Conservation (phyloP, 2,888 invertebrate species). For the Tupiocoris notatus region DNA sequence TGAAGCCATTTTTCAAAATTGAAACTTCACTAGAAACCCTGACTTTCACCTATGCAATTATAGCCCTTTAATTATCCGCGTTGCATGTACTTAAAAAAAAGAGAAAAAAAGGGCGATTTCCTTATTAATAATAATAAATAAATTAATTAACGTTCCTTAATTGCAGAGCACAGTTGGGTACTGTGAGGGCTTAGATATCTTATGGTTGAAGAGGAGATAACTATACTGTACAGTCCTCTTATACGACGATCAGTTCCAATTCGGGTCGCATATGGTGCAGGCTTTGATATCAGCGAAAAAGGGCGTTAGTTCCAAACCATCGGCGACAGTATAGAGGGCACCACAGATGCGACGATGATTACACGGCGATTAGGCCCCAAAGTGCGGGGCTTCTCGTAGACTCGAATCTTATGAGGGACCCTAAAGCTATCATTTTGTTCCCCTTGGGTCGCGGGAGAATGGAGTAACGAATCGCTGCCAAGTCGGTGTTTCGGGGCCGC, state of each 20-base stretch:
- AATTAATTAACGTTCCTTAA: too few species aligned
- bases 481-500: background rate
- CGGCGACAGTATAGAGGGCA: slow-evolving; percentile 6
- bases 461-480: too few species aligned
- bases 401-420: background rate
- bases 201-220: too few species aligned
- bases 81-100: too few species aligned
- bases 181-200: too few species aligned
- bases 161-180: too few species aligned
- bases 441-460: background rate
- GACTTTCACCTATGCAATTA: too few species aligned
- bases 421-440: background rate
- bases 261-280: slow-evolving; percentile 7
- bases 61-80: too few species aligned
- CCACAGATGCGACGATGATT: slow-evolving; percentile 24
- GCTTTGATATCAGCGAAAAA: background rate
- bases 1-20: too few species aligned
- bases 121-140: too few species aligned
- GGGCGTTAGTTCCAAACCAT: slow-evolving; percentile 20
- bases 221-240: background rate
- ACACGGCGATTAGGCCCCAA: slow-evolving; percentile 19
- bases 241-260: background rate
- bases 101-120: too few species aligned
- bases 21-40: too few species aligned
- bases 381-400: background rate